Conservation (phyloP, 2,797 vertebrate species). For the Myoxocephalus aenaeus region DNA sequence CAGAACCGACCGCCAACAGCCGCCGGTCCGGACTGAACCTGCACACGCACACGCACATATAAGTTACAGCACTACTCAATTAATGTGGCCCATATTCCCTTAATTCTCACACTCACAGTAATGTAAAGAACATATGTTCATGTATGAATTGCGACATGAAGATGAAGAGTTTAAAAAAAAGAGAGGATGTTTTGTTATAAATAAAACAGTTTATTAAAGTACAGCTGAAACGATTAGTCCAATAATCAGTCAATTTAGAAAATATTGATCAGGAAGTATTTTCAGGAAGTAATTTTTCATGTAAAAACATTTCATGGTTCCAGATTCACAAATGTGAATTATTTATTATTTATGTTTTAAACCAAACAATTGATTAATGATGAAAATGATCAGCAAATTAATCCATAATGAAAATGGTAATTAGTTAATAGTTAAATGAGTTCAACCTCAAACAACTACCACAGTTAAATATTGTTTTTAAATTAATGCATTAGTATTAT, state of each 20-base stretch:
- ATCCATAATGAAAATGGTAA: background rate
- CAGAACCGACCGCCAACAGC: conserved; percentile 91
- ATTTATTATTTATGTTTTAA: background rate
- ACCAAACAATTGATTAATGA: too few species aligned
- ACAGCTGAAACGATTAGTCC: too few species aligned
- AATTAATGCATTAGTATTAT: too few species aligned
- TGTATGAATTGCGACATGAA: background rate
- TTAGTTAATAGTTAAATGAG: too few species aligned
- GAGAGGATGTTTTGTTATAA: too few species aligned
- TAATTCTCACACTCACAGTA: background rate
- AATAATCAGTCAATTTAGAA: too few species aligned
- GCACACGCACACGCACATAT: conserved; percentile 14
- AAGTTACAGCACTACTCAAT: background rate
- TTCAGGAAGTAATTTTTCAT: too few species aligned
- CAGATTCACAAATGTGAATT: background rate
- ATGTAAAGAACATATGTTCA: background rate
- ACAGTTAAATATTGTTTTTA: too few species aligned
- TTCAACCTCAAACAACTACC: too few species aligned
- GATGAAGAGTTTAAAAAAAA: too few species aligned
- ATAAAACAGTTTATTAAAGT: too few species aligned
- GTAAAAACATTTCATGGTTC: background rate
- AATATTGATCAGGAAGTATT: too few species aligned
- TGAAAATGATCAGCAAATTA: background rate
- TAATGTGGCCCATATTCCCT: background rate
- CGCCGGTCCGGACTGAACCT: conserved; percentile 94